Percentiles rank a stretch among this genome's conserved stretches.
Evolutionary conservation across 2,113 vertebrate genomes (phyloP).

Genomic region (Laticauda colubrina): DNA sequence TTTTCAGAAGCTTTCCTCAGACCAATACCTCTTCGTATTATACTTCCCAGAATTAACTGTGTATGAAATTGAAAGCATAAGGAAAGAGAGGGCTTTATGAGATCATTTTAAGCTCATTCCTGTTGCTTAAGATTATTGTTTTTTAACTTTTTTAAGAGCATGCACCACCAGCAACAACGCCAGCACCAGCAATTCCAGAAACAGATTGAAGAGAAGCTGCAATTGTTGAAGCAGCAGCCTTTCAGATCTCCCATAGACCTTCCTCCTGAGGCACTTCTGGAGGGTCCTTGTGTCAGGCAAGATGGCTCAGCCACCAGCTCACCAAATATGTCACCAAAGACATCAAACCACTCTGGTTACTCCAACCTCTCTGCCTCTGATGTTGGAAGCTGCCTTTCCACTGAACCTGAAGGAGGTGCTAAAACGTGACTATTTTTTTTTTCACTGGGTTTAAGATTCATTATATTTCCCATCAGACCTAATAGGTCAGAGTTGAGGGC

Average conservation of each 20-base stretch:
- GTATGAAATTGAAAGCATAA: neutral
- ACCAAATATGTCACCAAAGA: conserved; percentile 84
- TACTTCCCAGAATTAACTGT: neutral
- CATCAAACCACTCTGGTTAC: conserved; percentile 84
- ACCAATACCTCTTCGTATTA: neutral
- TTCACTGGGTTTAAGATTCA: neutral
- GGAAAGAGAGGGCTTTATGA: neutral
- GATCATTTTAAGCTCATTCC: neutral
- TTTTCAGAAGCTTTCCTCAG: neutral
- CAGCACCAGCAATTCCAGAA: conserved; percentile 90
- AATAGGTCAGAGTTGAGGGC: neutral
- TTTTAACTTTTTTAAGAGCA: conserved; percentile 67
- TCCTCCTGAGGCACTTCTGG: conserved; percentile 73
- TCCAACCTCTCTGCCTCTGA: conserved; percentile 84
- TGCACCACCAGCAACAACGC: conserved; percentile 90
- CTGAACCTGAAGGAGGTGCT: conserved; percentile 89
- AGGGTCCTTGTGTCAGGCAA: conserved; percentile 64
- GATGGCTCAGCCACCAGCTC: conserved; percentile 91
- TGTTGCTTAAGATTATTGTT: neutral
- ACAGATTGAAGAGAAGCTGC: conserved; percentile 89
- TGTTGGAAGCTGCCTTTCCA: conserved; percentile 70
- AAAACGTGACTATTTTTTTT: neutral
- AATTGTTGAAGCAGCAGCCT: conserved; percentile 86
- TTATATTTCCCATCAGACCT: neutral
- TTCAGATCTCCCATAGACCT: conserved; percentile 74